Percentiles rank a stretch among this genome's conserved stretches.
Evolutionary conservation across 2,888 invertebrate species (phyloP).

Genomic region (Pandemis heparana): DNA sequence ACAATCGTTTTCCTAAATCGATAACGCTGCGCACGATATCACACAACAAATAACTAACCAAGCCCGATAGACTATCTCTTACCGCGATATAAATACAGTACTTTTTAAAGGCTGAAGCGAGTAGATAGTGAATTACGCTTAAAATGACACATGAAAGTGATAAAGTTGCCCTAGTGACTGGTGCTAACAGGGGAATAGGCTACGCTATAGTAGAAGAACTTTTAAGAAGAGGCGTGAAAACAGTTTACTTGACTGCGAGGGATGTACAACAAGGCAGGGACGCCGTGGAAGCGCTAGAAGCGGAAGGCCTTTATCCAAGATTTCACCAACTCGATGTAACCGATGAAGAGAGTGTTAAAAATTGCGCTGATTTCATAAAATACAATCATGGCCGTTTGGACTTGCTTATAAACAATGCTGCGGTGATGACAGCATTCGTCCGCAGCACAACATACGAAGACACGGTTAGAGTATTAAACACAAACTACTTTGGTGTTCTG

Average conservation of each 20-base stretch:
- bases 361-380: slow-evolving; percentile 37
- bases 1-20: background rate
- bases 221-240: slow-evolving; percentile 33
- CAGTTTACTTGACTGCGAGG: slow-evolving; percentile 41
- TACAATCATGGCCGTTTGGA: slow-evolving; percentile 43
- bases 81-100: background rate
- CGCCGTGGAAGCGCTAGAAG: slow-evolving; percentile 36
- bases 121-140: background rate
- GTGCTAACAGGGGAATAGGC: slow-evolving; percentile 44
- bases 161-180: slow-evolving; percentile 44
- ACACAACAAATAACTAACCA: background rate
- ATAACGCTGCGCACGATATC: background rate
- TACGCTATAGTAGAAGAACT: slow-evolving; percentile 42
- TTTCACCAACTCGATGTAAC: slow-evolving; percentile 44
- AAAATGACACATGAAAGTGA: background rate
- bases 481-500: slow-evolving; percentile 39
- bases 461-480: slow-evolving; percentile 34
- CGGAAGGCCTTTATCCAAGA: slow-evolving; percentile 35
- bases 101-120: background rate
- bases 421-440: slow-evolving; percentile 17
- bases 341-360: slow-evolving; percentile 37
- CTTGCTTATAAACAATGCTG: slow-evolving; percentile 45
- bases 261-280: slow-evolving; percentile 35
- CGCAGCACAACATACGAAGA: slow-evolving; percentile 43
- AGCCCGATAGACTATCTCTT: background rate